These are phyloP conservation scores for Parnassius apollo DNA, from an alignment of 2,888 invertebrate species.

Conservation along the genomic window DNA sequence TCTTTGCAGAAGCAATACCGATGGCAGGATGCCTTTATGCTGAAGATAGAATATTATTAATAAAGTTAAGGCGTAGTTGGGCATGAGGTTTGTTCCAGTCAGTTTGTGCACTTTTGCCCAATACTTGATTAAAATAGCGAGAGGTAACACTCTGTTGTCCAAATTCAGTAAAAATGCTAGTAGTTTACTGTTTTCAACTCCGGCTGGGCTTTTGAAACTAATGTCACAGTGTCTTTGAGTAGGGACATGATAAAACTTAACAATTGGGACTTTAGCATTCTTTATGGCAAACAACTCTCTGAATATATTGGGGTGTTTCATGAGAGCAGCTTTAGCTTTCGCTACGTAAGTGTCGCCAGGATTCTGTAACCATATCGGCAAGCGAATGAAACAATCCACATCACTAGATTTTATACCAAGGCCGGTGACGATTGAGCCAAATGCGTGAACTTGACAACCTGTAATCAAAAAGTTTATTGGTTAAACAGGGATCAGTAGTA, in stretches of 20 bases:
- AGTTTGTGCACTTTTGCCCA: conserved; percentile 85
- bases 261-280: conserved; percentile 87
- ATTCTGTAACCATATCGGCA: conserved; percentile 43
- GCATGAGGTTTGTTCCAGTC: conserved; percentile 70
- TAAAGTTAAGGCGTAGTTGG: conserved; percentile 85
- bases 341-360: conserved; percentile 34
- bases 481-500: not conserved
- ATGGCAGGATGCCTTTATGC: conserved; percentile 78
- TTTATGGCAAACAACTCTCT: conserved; percentile 80
- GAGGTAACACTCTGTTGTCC: conserved; percentile 78
- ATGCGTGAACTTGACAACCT: conserved; percentile 73
- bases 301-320: conserved; percentile 58
- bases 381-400: conserved; percentile 84
- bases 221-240: conserved; percentile 85
- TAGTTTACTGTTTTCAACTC: conserved; percentile 85
- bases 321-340: conserved; percentile 58
- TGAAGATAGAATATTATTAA: conserved; percentile 87
- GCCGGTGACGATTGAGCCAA: conserved; percentile 88
- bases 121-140: conserved; percentile 86
- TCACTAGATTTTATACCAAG: conserved; percentile 86
- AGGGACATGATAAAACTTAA: conserved; percentile 84
- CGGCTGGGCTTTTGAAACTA: conserved; percentile 84
- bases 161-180: conserved; percentile 79
- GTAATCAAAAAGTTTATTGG: conserved; percentile 34
- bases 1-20: conserved; percentile 72